These are phyloP conservation scores for Aphaenogaster ashmeadi DNA, from an alignment of 1,140 invertebrate species.

Conservation along the genomic window DNA sequence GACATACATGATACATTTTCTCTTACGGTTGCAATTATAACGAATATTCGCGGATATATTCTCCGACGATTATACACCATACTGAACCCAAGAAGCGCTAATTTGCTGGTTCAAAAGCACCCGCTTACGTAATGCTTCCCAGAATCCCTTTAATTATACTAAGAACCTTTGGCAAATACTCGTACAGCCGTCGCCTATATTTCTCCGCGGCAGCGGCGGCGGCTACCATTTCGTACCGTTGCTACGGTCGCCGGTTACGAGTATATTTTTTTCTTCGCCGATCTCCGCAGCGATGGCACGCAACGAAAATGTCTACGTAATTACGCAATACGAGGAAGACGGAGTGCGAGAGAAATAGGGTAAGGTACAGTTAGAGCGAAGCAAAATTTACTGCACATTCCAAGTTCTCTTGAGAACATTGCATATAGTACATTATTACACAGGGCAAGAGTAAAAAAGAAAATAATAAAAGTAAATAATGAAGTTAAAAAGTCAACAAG, in stretches of 20 bases:
- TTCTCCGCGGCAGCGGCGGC: neutral
- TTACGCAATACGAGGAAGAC: constrained; percentile 61
- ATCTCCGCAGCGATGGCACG: constrained; percentile 42
- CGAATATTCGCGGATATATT: neutral
- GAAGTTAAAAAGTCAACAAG: neutral
- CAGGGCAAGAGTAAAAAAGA: neutral
- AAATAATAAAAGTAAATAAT: neutral
- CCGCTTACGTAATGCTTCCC: constrained; percentile 21
- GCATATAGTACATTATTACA: neutral
- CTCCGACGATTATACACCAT: neutral
- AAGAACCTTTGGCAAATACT: constrained; percentile 36
- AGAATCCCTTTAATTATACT: constrained; percentile 58
- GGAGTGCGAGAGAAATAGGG: constrained; percentile 37
- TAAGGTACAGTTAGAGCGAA: constrained; percentile 42
- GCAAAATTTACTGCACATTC: constrained; percentile 39
- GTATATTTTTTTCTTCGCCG: constrained; percentile 50
- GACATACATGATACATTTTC: neutral
- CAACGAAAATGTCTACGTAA: constrained; percentile 67
- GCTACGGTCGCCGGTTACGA: constrained; percentile 37
- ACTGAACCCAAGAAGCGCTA: constrained; percentile 31
- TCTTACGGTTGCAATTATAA: constrained; percentile 11
- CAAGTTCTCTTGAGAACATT: constrained; percentile 18
- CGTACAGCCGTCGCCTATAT: constrained; percentile 45
- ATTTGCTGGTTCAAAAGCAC: constrained; percentile 48
- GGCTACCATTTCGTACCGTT: constrained; percentile 52